Evolutionary conservation across 2,797 vertebrate genomes (phyloP).

Genomic region (Neosilurus mollespiculum): DNA sequence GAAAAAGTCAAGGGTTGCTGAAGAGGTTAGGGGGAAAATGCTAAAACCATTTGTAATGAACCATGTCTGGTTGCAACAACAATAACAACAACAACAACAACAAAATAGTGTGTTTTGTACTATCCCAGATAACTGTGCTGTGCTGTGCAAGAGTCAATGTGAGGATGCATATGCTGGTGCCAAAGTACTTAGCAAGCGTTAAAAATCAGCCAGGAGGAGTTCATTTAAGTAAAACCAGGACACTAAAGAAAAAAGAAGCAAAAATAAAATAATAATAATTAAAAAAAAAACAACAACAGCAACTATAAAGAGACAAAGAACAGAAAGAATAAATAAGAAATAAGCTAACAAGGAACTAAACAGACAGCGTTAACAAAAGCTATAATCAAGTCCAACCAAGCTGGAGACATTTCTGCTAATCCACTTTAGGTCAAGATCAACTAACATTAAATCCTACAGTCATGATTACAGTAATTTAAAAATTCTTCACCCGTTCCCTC

Average conservation of each 20-base stretch:
- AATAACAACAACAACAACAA: too few relatives aligned
- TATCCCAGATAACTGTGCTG: background rate
- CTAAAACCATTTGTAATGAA: background rate
- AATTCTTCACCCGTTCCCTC: background rate
- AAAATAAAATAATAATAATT: background rate
- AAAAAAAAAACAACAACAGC: background rate
- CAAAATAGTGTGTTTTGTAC: background rate
- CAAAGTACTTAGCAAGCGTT: background rate
- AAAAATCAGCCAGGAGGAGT: background rate
- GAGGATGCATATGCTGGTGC: background rate
- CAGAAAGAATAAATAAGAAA: background rate
- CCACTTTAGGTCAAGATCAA: background rate
- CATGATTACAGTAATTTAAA: background rate
- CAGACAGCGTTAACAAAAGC: background rate
- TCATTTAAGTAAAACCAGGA: background rate
- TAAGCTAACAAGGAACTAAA: background rate
- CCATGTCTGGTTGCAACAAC: too few relatives aligned
- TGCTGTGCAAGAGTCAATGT: background rate
- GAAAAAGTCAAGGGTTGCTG: background rate
- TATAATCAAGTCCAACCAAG: background rate
- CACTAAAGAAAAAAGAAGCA: too few relatives aligned
- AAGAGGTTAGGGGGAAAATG: conserved; percentile 9
- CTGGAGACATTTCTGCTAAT: background rate
- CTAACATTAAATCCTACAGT: background rate
- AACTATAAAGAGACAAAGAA: background rate